phyloP scores from a whole-genome alignment of 2,113 vertebrate genomes.

The Picathartes gymnocephalus region DNA sequence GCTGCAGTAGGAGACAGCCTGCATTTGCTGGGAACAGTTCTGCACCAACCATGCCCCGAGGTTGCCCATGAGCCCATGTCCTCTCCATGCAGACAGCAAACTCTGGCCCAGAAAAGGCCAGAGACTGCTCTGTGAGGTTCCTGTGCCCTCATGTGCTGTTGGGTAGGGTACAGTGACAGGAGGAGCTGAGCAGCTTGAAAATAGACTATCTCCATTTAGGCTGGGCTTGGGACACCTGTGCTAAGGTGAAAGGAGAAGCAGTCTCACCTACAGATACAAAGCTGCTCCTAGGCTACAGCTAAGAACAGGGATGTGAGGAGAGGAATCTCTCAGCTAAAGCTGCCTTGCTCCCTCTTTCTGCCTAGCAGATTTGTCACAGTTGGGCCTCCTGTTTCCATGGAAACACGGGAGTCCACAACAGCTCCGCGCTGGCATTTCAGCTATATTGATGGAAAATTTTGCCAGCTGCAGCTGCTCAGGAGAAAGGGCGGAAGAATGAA shows the following conservation, averaged over 20 bases:
- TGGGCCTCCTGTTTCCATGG: slow-evolving; percentile 64
- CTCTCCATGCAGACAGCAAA: neutral
- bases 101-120: neutral
- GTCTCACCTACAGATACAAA: neutral
- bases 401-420: slow-evolving; percentile 59
- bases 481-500: neutral
- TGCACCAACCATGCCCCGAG: neutral
- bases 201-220: neutral
- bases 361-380: slow-evolving; percentile 57
- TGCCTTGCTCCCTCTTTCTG: neutral
- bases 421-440: slow-evolving; percentile 11
- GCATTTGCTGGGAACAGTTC: rapidly evolving
- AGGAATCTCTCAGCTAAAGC: neutral
- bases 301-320: neutral
- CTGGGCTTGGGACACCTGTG: neutral
- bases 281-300: neutral
- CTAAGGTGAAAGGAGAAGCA: neutral
- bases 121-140: neutral
- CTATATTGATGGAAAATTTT: slow-evolving; percentile 44
- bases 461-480: neutral
- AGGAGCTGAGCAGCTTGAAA: neutral
- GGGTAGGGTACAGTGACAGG: neutral
- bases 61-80: rapidly evolving
- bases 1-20: neutral
- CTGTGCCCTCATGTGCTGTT: rapidly evolving